Conservation (phyloP, 2,113 vertebrate genomes). For the Hippopotamus amphibius region DNA sequence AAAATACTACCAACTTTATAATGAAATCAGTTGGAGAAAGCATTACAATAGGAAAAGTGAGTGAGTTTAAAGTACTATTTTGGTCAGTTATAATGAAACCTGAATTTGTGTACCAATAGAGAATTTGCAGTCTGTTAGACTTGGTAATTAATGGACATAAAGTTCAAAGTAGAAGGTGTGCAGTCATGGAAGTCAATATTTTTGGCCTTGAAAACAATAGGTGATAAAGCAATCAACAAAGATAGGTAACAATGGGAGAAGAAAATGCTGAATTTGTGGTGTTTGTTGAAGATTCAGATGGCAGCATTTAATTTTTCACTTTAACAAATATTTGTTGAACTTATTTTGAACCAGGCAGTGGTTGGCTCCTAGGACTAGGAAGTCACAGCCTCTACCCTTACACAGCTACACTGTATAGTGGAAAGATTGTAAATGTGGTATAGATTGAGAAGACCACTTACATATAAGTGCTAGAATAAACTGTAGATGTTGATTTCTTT, state of each 20-base stretch:
- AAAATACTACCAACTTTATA: background rate
- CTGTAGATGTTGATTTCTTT: background rate
- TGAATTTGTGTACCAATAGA: background rate
- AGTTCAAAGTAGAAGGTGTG: background rate
- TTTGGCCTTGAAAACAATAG: background rate
- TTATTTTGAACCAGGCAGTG: background rate
- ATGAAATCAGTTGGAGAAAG: background rate
- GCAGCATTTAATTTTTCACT: background rate
- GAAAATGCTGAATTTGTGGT: background rate
- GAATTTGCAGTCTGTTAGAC: background rate
- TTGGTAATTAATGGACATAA: background rate
- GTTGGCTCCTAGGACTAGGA: background rate
- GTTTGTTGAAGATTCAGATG: background rate
- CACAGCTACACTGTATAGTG: background rate
- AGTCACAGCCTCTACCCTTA: background rate
- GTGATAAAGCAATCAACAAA: background rate
- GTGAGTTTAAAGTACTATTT: background rate
- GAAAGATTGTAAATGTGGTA: background rate
- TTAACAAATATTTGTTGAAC: background rate
- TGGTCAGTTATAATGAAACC: background rate
- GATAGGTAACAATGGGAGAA: background rate
- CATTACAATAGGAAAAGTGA: background rate
- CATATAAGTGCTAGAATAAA: background rate
- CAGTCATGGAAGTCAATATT: background rate
- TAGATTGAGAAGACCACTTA: background rate